A percentile compares a stretch with the other conserved stretches of the same genome.
Conservation (phyloP, 2,113 vertebrate genomes). For the Varanus komodoensis region DNA sequence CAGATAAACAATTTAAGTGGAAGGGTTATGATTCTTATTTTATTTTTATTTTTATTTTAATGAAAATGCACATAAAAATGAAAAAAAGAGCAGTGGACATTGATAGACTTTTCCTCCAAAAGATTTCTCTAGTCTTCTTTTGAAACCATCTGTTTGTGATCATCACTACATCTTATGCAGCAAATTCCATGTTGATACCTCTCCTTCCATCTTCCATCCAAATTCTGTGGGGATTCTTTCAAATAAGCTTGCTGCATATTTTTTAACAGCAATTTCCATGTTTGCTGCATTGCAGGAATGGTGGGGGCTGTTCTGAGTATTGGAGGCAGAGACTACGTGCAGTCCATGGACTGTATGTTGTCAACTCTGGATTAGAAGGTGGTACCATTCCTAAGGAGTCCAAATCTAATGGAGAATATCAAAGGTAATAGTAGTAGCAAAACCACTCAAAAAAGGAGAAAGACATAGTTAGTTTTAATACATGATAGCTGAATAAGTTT, state of each 20-base stretch:
- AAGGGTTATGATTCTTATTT: no score
- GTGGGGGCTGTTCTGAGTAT: no score
- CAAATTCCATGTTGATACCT: background rate
- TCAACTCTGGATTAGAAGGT: background rate
- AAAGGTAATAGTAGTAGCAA: background rate
- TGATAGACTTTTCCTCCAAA: background rate
- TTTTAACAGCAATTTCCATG: no score
- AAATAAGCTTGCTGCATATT: no score
- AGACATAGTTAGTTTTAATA: background rate
- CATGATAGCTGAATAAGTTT: background rate
- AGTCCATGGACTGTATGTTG: no score
- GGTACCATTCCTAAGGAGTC: no score
- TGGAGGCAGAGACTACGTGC: no score
- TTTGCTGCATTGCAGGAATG: no score
- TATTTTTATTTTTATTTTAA: no score
- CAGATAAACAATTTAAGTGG: no score
- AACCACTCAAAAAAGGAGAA: background rate
- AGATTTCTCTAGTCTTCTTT: background rate
- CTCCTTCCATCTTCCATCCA: background rate
- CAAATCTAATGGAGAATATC: background rate
- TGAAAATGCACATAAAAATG: no score
- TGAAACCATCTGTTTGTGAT: background rate
- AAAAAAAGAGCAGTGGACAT: background rate
- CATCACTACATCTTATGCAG: no score
- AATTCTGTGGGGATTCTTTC: background rate